Base-by-base conservation (phyloP, 2,113 vertebrate genomes). In the Bostrychus sinensis region DNA sequence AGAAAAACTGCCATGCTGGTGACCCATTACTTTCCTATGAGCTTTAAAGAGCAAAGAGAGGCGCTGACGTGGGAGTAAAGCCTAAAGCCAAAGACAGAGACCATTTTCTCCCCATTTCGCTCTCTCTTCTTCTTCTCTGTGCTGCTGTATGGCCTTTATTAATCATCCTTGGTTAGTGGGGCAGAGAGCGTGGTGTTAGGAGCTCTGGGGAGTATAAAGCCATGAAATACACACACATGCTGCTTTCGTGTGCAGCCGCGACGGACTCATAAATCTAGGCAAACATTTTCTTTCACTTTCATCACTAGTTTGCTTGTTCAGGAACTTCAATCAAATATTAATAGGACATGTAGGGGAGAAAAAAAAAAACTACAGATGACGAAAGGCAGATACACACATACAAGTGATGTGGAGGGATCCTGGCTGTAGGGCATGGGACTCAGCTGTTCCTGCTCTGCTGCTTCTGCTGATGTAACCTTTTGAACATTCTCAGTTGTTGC, bases 121-220 rank as follows among this genome's bases (percentile, higher is more conserved):
- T 63, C 28, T 58, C 14, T 57, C 62, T 55, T 17, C 38, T 19
- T 42, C 61, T 58, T 13, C 70, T 69, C 75, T 56, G 62, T 70
- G 0, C 38, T 78, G 73, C 63, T 75, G 56, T 30, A 42, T 83
- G 84, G 62, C 74, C 75, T 86, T 85, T 82, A 88, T 87, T 87
- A 87, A 87, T 90, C 86, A 89, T 84, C 86, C 82, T 85, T 85
- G 80, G 80, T 87, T 87, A 88, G 85, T 83, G 75, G 84, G 84
- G 78, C 83, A 88, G 72, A 77, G 86, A 82, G 70, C 39, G 61
- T 67, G 74, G 75, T 79, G 87, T 84, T 70, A 54, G 84, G 64
- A 72, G 82, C 86, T 82, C 74, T 71, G 73, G 70, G 80, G 68
- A 79, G 50, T 55, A 22, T 45, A 23, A 51, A 70, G 53, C 45